These are phyloP conservation scores for Numenius phaeopus DNA, from an alignment of 2,797 vertebrate species.

Conservation along the genomic window DNA sequence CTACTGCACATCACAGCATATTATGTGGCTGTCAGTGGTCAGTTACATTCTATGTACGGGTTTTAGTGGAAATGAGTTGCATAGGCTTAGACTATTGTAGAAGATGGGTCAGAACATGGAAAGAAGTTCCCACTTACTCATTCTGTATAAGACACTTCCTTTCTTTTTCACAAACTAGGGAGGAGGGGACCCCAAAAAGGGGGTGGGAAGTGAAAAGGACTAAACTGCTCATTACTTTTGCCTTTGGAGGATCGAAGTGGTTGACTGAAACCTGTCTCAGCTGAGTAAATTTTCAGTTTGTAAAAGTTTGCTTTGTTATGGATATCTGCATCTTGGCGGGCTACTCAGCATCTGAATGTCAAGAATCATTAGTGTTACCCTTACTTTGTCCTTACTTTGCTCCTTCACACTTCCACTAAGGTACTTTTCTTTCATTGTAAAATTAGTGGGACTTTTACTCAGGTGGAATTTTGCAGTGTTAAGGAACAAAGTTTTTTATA, in stretches of 20 bases:
- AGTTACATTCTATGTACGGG: neutral
- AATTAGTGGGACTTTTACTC: neutral
- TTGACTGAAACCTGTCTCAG: neutral
- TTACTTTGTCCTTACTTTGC: neutral
- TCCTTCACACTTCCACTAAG: neutral
- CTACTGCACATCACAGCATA: neutral
- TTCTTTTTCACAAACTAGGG: neutral
- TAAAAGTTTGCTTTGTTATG: neutral
- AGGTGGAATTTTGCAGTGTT: neutral
- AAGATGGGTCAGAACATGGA: neutral
- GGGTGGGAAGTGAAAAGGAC: neutral
- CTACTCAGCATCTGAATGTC: too few species aligned
- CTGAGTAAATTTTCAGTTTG: neutral
- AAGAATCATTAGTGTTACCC: neutral
- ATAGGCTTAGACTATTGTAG: neutral
- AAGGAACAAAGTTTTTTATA: rapidly evolving
- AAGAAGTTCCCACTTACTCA: neutral
- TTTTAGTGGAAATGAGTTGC: neutral
- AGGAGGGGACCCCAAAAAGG: neutral
- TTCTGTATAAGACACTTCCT: neutral
- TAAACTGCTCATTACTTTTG: neutral
- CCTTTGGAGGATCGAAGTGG: neutral
- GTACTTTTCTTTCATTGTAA: neutral
- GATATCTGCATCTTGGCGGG: neutral
- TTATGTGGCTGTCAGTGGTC: neutral